These are phyloP conservation scores for Toxostoma redivivum DNA, from an alignment of 2,113 vertebrate genomes.

Conservation along the genomic window DNA sequence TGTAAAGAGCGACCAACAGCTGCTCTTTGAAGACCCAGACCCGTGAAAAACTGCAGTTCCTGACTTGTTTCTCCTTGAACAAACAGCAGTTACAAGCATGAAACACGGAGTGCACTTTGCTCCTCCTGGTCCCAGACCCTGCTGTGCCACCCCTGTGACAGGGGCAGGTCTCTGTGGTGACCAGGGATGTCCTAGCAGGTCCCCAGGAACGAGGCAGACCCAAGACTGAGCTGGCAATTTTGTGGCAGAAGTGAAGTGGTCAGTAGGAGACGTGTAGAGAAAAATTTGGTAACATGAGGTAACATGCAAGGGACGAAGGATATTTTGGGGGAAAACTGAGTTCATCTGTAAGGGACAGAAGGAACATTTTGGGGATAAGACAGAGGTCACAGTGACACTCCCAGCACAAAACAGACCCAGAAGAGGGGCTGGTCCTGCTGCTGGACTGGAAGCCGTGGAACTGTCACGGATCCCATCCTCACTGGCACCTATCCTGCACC, in stretches of 20 bases:
- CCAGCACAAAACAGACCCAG: not conserved
- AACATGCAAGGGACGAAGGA: rapidly evolving
- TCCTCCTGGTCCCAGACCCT: not conserved
- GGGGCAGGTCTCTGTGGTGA: not conserved
- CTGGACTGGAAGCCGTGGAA: not conserved
- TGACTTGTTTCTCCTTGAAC: not conserved
- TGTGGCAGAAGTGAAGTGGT: not conserved
- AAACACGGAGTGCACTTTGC: constrained; percentile 56
- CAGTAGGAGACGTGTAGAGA: rapidly evolving
- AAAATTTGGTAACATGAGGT: not conserved
- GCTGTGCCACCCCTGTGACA: rapidly evolving
- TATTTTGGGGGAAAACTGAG: not conserved
- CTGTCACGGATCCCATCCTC: not conserved
- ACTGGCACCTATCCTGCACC: not conserved
- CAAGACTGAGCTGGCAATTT: not conserved
- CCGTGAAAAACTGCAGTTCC: not conserved
- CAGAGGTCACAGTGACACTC: not conserved
- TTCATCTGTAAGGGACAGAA: not conserved
- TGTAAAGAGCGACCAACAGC: no score
- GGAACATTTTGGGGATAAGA: not conserved
- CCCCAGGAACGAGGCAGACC: not conserved
- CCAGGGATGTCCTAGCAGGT: not conserved
- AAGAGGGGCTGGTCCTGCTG: rapidly evolving
- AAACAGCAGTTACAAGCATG: constrained; percentile 81
- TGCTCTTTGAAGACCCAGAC: no score